Evolutionary conservation across 1,140 invertebrate species (phyloP).

Genomic region (Trichonephila inaurata): DNA sequence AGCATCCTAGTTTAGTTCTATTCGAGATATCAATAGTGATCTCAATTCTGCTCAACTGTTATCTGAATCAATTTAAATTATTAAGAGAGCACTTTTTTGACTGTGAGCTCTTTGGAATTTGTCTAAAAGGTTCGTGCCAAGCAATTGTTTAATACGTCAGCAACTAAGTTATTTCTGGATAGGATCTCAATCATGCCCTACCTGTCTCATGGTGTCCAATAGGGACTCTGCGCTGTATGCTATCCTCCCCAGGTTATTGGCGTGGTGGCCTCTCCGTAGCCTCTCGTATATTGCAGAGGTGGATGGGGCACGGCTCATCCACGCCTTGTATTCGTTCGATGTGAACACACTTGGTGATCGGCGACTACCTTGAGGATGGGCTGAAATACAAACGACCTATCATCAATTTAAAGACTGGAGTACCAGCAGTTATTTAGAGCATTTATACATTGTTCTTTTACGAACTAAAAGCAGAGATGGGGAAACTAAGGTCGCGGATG

Average conservation of each 20-base stretch:
- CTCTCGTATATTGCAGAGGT: slow-evolving; percentile 95
- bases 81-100: background rate
- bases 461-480: no score
- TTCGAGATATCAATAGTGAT: no score
- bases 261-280: slow-evolving; percentile 85
- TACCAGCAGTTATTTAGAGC: no score
- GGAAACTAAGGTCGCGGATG: no score
- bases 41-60: background rate
- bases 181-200: slow-evolving; percentile 67
- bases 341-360: slow-evolving; percentile 90
- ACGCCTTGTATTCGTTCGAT: slow-evolving; percentile 93
- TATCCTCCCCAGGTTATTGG: slow-evolving; percentile 80
- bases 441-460: no score
- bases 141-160: background rate
- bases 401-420: no score
- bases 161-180: background rate
- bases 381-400: background rate
- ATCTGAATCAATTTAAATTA: background rate
- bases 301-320: slow-evolving; percentile 93
- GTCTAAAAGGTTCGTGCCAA: background rate
- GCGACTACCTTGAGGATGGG: slow-evolving; percentile 56
- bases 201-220: slow-evolving; percentile 82
- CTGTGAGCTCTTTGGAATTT: background rate
- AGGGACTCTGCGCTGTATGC: slow-evolving; percentile 92
- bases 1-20: no score